These are phyloP conservation scores for Columbina picui DNA, from an alignment of 2,113 vertebrate species.

Conservation along the genomic window DNA sequence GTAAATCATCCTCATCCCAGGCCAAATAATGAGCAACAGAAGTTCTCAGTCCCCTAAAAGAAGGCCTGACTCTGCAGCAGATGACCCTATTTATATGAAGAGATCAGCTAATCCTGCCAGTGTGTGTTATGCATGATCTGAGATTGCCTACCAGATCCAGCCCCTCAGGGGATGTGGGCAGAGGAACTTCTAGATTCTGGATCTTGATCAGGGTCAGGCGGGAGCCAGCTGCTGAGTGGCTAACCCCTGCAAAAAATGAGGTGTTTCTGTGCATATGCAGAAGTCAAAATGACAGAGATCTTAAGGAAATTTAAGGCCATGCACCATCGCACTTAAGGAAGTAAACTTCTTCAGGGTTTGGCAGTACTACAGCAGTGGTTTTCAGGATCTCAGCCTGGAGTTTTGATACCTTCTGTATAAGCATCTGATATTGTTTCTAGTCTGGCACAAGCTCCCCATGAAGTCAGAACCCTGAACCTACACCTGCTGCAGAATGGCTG, in stretches of 20 bases:
- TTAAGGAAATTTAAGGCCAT: background rate
- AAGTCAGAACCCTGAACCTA: background rate
- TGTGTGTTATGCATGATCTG: background rate
- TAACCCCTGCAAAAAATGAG: conserved; percentile 57
- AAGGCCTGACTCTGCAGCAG: background rate
- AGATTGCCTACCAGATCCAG: conserved; percentile 60
- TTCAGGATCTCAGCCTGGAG: background rate
- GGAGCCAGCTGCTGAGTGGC: conserved; percentile 43
- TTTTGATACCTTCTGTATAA: background rate
- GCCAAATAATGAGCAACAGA: background rate
- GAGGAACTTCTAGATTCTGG: conserved; percentile 60
- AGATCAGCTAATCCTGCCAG: background rate
- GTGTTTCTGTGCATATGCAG: background rate
- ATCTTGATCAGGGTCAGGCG: conserved; percentile 32
- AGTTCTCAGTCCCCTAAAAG: background rate
- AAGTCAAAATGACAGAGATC: background rate
- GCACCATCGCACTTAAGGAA: fast-evolving
- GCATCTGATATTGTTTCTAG: background rate
- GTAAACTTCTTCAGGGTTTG: background rate
- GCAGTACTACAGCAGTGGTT: background rate
- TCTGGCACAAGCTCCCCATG: background rate
- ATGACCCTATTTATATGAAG: background rate
- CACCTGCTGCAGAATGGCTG: background rate
- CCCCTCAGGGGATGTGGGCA: conserved; percentile 36
- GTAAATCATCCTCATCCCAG: background rate